Percentiles rank a stretch among this genome's conserved stretches.
Evolutionary conservation across 1,140 invertebrate genomes (phyloP).

Genomic region (Bombus picipes): DNA sequence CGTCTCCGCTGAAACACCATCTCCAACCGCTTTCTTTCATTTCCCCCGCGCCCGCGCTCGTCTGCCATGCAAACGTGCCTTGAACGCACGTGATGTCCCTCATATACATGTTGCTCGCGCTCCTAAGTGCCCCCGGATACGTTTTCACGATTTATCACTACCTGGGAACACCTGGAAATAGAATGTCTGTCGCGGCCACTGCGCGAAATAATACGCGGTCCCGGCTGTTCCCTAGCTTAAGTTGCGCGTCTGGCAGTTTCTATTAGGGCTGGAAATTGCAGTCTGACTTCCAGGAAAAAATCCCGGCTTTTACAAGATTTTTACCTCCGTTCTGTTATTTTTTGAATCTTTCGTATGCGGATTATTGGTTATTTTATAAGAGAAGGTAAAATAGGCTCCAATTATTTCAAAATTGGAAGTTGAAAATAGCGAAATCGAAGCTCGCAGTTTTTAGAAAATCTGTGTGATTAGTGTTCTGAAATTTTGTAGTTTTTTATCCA

Average conservation of each 20-base stretch:
- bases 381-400: too few relatives aligned
- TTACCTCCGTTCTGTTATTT: not conserved
- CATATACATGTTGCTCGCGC: constrained; percentile 50
- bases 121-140: constrained; percentile 53
- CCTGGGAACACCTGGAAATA: constrained; percentile 58
- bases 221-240: constrained; percentile 6
- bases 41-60: constrained; percentile 20
- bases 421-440: too few relatives aligned
- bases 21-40: constrained; percentile 2
- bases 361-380: too few relatives aligned
- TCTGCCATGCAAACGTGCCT: constrained; percentile 56
- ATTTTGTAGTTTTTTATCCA: too few relatives aligned
- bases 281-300: not conserved
- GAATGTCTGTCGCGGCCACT: constrained; percentile 36
- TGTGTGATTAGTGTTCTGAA: too few relatives aligned
- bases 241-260: not conserved
- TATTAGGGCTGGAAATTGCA: not conserved
- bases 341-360: too few relatives aligned
- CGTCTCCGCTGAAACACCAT: not conserved
- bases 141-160: constrained; percentile 59
- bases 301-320: not conserved
- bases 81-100: constrained; percentile 58
- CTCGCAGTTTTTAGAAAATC: too few relatives aligned
- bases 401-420: too few relatives aligned
- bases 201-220: constrained; percentile 26